phyloP scores from a whole-genome alignment of 1,140 invertebrate genomes.

The Hyphantria cunea region DNA sequence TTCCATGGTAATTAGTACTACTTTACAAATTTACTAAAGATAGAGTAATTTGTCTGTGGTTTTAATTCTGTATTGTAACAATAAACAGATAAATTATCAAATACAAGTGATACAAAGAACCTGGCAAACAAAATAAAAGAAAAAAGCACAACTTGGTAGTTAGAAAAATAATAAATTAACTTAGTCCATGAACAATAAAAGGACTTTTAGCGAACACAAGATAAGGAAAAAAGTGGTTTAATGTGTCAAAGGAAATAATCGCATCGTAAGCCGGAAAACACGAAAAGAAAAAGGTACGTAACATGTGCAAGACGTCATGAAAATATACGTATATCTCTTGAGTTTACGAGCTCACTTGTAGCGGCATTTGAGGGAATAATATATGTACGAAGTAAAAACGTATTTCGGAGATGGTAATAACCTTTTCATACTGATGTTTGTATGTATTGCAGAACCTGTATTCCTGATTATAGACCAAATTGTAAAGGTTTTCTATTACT shows the following conservation, averaged over 20 bases:
- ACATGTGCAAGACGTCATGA: conserved; percentile 1
- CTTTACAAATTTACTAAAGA: no score
- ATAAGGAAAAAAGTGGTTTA: not conserved
- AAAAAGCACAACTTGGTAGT: no score
- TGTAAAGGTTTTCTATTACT: no score
- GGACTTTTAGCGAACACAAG: not conserved
- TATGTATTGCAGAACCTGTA: no score
- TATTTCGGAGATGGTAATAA: not conserved
- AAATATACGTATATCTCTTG: not conserved
- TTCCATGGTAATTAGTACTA: no score
- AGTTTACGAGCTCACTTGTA: conserved; percentile 5
- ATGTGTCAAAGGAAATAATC: not conserved
- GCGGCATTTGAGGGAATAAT: conserved; percentile 1
- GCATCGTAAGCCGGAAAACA: not conserved
- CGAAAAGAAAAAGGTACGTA: not conserved
- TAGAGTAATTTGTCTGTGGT: no score
- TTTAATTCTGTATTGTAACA: no score
- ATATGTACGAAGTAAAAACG: not conserved
- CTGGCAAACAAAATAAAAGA: no score
- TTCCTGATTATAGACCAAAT: no score
- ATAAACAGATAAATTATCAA: no score
- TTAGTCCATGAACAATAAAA: not conserved
- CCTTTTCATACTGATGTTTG: no score
- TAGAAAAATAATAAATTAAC: not conserved
- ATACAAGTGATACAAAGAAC: no score